A percentile compares a stretch with the other conserved stretches of the same genome.
phyloP scores from a whole-genome alignment of 2,113 vertebrate genomes.

The Micronycteris hirsuta region DNA sequence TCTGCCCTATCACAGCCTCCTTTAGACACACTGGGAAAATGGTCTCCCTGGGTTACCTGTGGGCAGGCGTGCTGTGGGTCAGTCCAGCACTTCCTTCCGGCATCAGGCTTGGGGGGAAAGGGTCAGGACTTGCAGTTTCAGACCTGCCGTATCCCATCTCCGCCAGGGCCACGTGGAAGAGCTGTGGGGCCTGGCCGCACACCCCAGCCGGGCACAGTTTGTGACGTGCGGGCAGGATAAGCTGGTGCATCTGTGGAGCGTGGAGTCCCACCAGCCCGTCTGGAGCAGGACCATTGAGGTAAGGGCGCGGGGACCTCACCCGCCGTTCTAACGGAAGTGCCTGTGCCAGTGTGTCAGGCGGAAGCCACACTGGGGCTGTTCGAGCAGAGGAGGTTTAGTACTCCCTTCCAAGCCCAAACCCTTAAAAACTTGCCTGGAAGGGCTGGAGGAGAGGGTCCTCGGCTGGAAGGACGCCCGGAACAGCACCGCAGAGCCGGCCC shows the following conservation, averaged over 20 bases:
- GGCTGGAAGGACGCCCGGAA: not conserved
- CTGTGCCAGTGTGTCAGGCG: accelerated
- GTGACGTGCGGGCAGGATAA: slow-evolving; percentile 90
- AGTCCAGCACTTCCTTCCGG: not conserved
- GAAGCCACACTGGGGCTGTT: not conserved
- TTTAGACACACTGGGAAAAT: not conserved
- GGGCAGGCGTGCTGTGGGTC: not conserved
- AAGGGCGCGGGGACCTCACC: not conserved
- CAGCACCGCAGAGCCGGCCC: not conserved
- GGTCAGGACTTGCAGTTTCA: not conserved
- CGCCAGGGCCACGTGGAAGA: slow-evolving; percentile 91
- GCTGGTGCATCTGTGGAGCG: slow-evolving; percentile 89
- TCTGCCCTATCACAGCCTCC: not conserved
- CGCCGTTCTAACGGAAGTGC: accelerated
- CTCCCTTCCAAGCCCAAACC: not conserved
- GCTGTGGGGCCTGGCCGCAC: slow-evolving; percentile 91
- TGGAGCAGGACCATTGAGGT: slow-evolving; percentile 92
- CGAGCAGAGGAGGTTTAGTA: not conserved
- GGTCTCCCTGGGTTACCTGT: not conserved
- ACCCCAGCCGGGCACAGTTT: slow-evolving; percentile 88
- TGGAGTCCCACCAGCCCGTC: slow-evolving; percentile 85
- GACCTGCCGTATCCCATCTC: accelerated
- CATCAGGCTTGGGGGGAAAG: not conserved
- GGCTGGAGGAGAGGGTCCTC: not conserved
- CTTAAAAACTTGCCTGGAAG: not conserved